Conservation (phyloP, 2,797 vertebrate species). For the Lepilemur ruficaudatus region DNA sequence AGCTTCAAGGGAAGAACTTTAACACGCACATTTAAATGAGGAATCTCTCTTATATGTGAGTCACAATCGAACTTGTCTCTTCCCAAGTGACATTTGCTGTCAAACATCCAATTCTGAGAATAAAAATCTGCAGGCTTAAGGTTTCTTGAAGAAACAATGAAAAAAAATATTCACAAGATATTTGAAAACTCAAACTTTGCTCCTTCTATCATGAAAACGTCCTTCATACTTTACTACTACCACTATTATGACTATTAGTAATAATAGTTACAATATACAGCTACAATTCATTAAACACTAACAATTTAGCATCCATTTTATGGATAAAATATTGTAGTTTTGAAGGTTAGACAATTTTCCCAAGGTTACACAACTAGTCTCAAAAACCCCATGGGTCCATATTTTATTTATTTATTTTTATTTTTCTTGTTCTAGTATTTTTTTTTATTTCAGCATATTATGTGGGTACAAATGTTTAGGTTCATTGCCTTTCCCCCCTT, state of each 20-base stretch:
- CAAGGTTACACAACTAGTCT: not conserved
- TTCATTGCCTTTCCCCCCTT: too few species aligned
- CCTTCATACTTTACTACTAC: not conserved
- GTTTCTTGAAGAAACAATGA: slow-evolving; percentile 29
- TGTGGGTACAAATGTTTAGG: too few species aligned
- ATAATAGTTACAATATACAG: not conserved
- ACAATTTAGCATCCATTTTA: not conserved
- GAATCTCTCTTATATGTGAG: slow-evolving; percentile 24
- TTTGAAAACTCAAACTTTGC: slow-evolving; percentile 15
- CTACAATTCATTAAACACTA: slow-evolving; percentile 1
- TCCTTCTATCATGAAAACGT: not conserved
- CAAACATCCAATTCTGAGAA: slow-evolving; percentile 43
- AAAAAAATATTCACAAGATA: not conserved
- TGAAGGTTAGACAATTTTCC: not conserved
- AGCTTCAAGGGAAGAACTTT: slow-evolving; percentile 31
- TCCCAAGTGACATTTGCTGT: not conserved
- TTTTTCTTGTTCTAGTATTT: too few species aligned
- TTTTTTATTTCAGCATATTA: too few species aligned
- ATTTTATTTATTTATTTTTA: too few species aligned
- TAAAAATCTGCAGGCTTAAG: slow-evolving; percentile 34
- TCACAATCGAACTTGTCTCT: slow-evolving; percentile 8
- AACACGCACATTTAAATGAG: slow-evolving; percentile 49
- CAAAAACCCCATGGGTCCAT: not conserved
- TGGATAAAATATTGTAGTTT: not conserved
- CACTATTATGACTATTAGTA: not conserved